These are phyloP conservation scores for Polia nebulosa DNA, from an alignment of 2,888 invertebrate genomes.

Conservation along the genomic window DNA sequence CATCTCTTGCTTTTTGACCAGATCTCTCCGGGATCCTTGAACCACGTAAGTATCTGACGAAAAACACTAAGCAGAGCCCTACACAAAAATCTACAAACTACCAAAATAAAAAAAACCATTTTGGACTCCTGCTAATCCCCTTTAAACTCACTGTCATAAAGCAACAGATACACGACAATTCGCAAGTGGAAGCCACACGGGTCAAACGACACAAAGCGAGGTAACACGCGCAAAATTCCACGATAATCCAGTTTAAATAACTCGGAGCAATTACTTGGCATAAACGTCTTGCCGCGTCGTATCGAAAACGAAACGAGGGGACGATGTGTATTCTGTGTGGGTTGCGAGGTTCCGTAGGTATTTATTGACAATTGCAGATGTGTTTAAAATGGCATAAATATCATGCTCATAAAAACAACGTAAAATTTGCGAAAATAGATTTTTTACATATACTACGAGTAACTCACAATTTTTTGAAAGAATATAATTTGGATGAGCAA, in stretches of 20 bases:
- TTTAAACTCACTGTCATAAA: slow-evolving; percentile 2
- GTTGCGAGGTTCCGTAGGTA: slow-evolving; percentile 50
- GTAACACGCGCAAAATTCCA: slow-evolving; percentile 57
- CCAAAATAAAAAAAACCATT: not conserved
- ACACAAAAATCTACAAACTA: not conserved
- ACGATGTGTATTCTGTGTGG: slow-evolving; percentile 10
- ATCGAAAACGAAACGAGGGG: slow-evolving; percentile 68
- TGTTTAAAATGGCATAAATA: not conserved
- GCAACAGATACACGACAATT: slow-evolving; percentile 20
- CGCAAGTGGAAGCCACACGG: slow-evolving; percentile 20
- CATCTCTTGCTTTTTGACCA: too few species aligned
- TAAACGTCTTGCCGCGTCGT: slow-evolving; percentile 74
- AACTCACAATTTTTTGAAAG: too few species aligned
- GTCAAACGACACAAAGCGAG: slow-evolving; percentile 35
- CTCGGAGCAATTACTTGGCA: slow-evolving; percentile 74
- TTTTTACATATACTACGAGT: too few species aligned
- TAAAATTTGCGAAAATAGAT: too few species aligned
- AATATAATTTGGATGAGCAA: not conserved
- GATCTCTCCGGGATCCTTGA: too few species aligned
- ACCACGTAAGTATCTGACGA: too few species aligned
- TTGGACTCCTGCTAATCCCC: not conserved
- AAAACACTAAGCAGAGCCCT: too few species aligned
- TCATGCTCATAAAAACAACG: too few species aligned
- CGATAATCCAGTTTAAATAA: slow-evolving; percentile 72
- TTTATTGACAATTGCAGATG: not conserved